Conservation (phyloP, 2,113 vertebrate genomes). For the Carlito syrichta region DNA sequence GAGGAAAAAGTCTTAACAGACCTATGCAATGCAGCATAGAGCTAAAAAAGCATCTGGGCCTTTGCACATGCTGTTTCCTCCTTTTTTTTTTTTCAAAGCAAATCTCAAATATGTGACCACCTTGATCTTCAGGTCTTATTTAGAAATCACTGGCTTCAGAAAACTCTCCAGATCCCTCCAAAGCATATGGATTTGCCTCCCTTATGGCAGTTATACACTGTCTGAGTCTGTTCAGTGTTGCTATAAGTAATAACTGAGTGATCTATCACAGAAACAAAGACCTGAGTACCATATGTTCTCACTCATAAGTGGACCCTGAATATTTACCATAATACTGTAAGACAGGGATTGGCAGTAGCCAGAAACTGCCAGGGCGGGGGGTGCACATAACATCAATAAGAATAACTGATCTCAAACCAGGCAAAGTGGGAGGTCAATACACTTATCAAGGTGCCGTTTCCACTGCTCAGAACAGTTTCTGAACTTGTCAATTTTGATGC, state of each 20-base stretch:
- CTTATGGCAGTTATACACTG: background rate
- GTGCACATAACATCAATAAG: too few relatives aligned
- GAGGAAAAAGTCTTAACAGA: background rate
- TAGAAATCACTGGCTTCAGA: background rate
- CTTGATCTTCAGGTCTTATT: background rate
- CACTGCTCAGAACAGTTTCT: too few relatives aligned
- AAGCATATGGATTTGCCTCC: background rate
- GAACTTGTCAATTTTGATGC: too few relatives aligned
- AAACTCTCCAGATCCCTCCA: background rate
- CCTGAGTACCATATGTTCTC: too few relatives aligned
- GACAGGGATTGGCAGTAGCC: too few relatives aligned
- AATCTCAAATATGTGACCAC: background rate
- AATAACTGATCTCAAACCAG: too few relatives aligned
- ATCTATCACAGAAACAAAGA: too few relatives aligned
- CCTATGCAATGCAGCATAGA: background rate
- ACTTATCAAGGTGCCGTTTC: too few relatives aligned
- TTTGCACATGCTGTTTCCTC: background rate
- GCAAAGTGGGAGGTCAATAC: too few relatives aligned
- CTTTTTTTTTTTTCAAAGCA: background rate
- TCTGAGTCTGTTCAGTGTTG: background rate
- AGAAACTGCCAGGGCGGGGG: too few relatives aligned
- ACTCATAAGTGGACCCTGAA: too few relatives aligned
- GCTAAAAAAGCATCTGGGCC: background rate
- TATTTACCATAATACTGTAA: too few relatives aligned
- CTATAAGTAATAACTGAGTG: background rate